Percentiles rank a stretch among this genome's conserved stretches.
phyloP scores from a whole-genome alignment of 2,113 vertebrate species.

The Scomber scombrus region DNA sequence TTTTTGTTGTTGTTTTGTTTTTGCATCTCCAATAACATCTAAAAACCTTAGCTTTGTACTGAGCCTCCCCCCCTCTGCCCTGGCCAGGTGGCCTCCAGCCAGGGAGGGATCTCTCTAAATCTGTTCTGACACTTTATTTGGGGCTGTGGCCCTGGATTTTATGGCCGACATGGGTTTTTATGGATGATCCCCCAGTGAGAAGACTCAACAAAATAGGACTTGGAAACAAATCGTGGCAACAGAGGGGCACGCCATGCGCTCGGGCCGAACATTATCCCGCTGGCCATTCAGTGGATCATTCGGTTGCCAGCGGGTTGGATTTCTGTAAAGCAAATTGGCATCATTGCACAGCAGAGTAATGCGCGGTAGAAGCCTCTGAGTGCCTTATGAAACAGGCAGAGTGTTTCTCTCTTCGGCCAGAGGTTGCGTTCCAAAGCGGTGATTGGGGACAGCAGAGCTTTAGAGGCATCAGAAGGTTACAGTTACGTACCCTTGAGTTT shows the following conservation, averaged over 20 bases:
- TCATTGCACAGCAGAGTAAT: conserved; percentile 32
- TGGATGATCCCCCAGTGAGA: conserved; percentile 58
- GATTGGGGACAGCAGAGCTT: conserved; percentile 25
- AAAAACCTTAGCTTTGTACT: conserved; percentile 57
- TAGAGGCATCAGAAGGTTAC: conserved; percentile 25
- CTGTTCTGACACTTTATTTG: conserved; percentile 46
- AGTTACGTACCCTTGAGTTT: conserved; percentile 39
- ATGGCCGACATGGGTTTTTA: conserved; percentile 27
- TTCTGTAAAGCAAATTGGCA: conserved; percentile 44
- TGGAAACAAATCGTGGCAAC: conserved; percentile 24
- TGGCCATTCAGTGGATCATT: conserved; percentile 19
- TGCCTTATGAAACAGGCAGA: conserved; percentile 4
- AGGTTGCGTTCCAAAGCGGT: conserved; percentile 1
- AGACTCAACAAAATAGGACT: conserved; percentile 28
- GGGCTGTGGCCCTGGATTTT: conserved; percentile 33
- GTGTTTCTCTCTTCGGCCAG: conserved; percentile 2
- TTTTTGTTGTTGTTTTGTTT: neutral
- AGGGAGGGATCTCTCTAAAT: conserved; percentile 62
- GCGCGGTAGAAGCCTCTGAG: neutral
- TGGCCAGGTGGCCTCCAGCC: conserved; percentile 38
- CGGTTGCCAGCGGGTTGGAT: conserved; percentile 19
- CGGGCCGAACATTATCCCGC: conserved; percentile 21
- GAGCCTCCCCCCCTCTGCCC: neutral
- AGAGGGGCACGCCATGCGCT: conserved; percentile 26
- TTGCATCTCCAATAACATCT: conserved; percentile 28